Evolutionary conservation across 2,888 invertebrate species (phyloP), one percentile per base, ranked within the genome.

Genomic region (Rhagium mordax): DNA sequence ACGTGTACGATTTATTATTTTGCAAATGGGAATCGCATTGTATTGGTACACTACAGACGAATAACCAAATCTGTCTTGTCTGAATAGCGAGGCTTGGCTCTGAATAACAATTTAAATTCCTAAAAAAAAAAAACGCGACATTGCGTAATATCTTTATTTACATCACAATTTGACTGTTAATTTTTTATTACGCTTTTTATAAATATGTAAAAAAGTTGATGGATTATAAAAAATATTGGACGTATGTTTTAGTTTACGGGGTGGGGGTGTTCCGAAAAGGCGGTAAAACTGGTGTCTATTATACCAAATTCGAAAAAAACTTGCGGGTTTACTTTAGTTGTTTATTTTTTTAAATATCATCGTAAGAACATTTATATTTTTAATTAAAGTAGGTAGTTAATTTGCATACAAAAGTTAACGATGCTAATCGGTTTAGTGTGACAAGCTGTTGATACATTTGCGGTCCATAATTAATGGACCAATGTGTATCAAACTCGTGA

Each of bases 91-190:
- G 55, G 55, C 55, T 55, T 55, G 55, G 55, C 55, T 55, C 51
- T 55, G 55, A 55, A 55, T 55, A 24, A 24, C n/a, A 55, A 55
- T 55, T 21, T 55, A 55, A 5, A 55, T 55, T 55, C 21, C 53
- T 8, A 20, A n/a, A 55, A 16, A 15, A 51, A 4, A 53, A 51
- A 55, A 55, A 24, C 24, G 13, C 24, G 55, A 55, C 27, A 24
- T 55, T 55, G 55, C 55, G 55, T 55, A 55, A 55, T n/a, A n/a
- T 24, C 27, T 55, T 55, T 55, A 55, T 55, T 55, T 55, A 55
- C 21, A 51, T 51, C 10, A 18, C 2, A n/a, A 24, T 24, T 15
- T 55, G 13, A 1, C 33, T 13, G 2, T 33, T 33, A 13, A 8
- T 33, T 33, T 33, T 33, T 33, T 33, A 29, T 33, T 33, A 10